Conservation (phyloP, 2,888 invertebrate genomes). For the Eilema caniola region DNA sequence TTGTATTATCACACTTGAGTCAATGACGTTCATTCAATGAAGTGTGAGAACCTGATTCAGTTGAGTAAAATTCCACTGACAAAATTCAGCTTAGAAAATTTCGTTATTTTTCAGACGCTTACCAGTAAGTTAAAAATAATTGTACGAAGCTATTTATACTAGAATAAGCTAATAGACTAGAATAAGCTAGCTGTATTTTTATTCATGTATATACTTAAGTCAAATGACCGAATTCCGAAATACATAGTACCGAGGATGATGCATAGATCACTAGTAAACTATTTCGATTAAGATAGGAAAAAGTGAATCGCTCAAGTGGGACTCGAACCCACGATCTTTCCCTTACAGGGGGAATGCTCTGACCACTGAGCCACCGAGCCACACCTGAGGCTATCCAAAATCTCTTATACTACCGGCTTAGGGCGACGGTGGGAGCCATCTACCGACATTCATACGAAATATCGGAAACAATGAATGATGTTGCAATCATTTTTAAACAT, state of each 20-base stretch:
- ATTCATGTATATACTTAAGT: neutral
- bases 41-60: neutral
- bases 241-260: too few species aligned
- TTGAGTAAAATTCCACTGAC: neutral
- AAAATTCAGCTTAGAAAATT: neutral
- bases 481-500: too few species aligned
- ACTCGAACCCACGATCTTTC: too few species aligned
- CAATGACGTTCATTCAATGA: neutral
- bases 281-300: too few species aligned
- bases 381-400: too few species aligned
- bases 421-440: too few species aligned
- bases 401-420: too few species aligned
- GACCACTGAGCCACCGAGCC: too few species aligned
- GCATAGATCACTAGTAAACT: neutral
- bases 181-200: neutral
- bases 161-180: neutral
- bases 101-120: neutral
- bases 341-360: too few species aligned
- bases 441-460: too few species aligned
- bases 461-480: too few species aligned
- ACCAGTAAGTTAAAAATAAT: neutral
- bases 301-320: too few species aligned
- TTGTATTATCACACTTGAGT: neutral
- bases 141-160: neutral
- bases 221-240: neutral